Evolutionary conservation across 2,113 vertebrate genomes (phyloP).

Genomic region (Oreochromis niloticus): DNA sequence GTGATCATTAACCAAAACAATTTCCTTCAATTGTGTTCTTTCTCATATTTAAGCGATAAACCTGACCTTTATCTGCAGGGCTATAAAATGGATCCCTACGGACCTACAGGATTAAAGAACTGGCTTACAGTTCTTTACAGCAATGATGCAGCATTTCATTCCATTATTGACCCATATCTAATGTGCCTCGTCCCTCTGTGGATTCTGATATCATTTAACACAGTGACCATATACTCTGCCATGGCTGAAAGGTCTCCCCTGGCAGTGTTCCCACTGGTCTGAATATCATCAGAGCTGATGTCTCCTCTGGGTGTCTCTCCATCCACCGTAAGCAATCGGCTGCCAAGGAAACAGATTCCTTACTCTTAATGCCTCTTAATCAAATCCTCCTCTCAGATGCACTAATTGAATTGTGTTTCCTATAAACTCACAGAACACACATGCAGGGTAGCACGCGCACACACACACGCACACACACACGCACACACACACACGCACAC

Average conservation of each 20-base stretch:
- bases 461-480: not conserved
- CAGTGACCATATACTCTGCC: conserved; percentile 10
- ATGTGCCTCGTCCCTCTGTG: not conserved
- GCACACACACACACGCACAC: not conserved
- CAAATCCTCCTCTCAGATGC: conserved; percentile 27
- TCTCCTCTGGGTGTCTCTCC: conserved; percentile 24
- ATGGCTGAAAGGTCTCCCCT: conserved; percentile 9
- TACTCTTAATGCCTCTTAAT: conserved; percentile 38
- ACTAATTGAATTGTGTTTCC: conserved; percentile 51
- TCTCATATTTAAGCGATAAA: not conserved
- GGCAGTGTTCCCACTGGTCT: conserved; percentile 25
- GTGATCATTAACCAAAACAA: not conserved
- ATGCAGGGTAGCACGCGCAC: not conserved
- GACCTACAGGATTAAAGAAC: not conserved
- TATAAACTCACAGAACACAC: not conserved
- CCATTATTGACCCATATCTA: not conserved
- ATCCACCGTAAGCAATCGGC: conserved; percentile 40
- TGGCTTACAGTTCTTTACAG: not conserved
- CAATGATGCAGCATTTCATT: not conserved
- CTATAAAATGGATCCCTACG: not conserved
- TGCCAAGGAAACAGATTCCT: conserved; percentile 39
- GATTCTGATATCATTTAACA: not conserved
- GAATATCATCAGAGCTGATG: conserved; percentile 33
- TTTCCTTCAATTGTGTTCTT: not conserved
- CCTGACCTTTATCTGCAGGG: not conserved